Percentiles rank a stretch among this genome's conserved stretches.
Conservation (phyloP, 2,113 vertebrate species). For the Psilopsiagon aurifrons region DNA sequence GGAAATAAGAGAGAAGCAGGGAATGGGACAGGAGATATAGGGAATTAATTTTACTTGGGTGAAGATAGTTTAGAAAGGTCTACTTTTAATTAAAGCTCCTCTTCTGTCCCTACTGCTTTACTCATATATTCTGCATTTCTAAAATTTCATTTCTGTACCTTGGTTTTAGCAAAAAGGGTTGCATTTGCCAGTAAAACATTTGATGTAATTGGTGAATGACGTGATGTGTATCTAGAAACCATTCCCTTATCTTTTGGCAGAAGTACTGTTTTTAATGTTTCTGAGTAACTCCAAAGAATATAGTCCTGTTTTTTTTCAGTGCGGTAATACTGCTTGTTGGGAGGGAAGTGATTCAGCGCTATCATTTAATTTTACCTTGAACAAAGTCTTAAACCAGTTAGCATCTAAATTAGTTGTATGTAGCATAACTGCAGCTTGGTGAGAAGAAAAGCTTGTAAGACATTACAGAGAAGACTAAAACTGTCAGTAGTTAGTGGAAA, state of each 20-base stretch:
- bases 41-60: not conserved
- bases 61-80: not conserved
- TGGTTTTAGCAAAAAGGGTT: not conserved
- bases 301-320: not conserved
- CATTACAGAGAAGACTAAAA: not conserved
- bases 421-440: not conserved
- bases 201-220: not conserved
- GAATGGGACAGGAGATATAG: not conserved
- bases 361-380: slow-evolving; percentile 26
- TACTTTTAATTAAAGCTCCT: not conserved
- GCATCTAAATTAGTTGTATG: not conserved
- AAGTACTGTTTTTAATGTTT: not conserved
- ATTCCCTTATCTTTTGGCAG: not conserved
- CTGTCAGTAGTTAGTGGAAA: slow-evolving; percentile 2
- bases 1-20: not conserved
- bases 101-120: not conserved
- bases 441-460: slow-evolving; percentile 1
- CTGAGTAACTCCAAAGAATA: not conserved
- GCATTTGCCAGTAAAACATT: not conserved
- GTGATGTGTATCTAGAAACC: not conserved
- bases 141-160: not conserved
- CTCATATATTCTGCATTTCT: not conserved
- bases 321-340: not conserved
- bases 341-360: not conserved
- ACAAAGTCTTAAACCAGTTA: not conserved